Evolutionary conservation across 2,113 vertebrate genomes (phyloP).

Genomic region (Nyctibius bracteatus): DNA sequence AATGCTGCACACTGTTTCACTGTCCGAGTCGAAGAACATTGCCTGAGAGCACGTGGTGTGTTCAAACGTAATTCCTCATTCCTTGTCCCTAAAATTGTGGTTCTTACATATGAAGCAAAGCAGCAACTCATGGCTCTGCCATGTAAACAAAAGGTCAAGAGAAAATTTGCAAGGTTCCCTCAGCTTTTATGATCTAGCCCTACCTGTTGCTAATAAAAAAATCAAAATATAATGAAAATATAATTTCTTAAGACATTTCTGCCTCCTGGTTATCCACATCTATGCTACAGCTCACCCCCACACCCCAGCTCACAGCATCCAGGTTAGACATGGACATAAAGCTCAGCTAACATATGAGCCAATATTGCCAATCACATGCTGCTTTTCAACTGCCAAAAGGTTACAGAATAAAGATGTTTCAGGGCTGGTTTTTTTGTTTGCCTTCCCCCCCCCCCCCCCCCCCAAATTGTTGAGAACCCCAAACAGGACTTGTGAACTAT

Average conservation of each 20-base stretch:
- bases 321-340: not conserved
- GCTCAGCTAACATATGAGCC: not conserved
- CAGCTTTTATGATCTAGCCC: not conserved
- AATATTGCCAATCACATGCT: not conserved
- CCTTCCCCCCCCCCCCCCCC: no score
- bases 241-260: not conserved
- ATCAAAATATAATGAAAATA: not conserved
- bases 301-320: not conserved
- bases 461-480: not conserved
- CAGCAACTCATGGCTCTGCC: not conserved
- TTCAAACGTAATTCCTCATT: not conserved
- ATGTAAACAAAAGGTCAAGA: not conserved
- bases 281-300: not conserved
- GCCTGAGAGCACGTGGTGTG: not conserved
- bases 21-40: accelerated
- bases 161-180: not conserved
- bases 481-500: not conserved
- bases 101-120: not conserved
- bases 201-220: not conserved
- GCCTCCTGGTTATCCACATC: not conserved
- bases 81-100: not conserved
- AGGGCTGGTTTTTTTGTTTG: not conserved
- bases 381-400: not conserved
- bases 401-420: not conserved
- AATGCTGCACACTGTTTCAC: not conserved